Percentiles rank a stretch among this genome's conserved stretches.
Evolutionary conservation across 1,140 invertebrate species (phyloP).

Genomic region (Neodiprion fabricii): DNA sequence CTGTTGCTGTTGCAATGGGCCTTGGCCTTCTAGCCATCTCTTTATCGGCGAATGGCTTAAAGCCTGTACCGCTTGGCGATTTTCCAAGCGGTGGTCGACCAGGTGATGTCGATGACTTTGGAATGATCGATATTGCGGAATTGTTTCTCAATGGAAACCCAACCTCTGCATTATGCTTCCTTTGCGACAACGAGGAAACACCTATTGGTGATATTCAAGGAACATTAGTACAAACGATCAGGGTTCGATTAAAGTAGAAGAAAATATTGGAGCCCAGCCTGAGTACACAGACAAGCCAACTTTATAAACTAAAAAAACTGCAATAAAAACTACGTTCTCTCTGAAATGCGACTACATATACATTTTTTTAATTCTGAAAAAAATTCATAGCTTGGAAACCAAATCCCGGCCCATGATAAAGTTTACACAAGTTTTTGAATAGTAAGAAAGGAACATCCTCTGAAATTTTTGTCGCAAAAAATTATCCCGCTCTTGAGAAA

Average conservation of each 20-base stretch:
- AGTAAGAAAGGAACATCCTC: no score
- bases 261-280: background rate
- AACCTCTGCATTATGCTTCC: conserved; percentile 64
- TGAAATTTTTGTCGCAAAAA: no score
- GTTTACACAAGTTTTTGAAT: no score
- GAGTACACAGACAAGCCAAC: conserved; percentile 8
- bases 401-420: no score
- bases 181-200: conserved; percentile 55
- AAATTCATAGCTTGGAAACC: no score
- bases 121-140: conserved; percentile 72
- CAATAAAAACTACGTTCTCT: background rate
- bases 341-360: background rate
- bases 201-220: conserved; percentile 39
- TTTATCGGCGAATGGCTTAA: conserved; percentile 52
- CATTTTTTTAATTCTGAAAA: no score
- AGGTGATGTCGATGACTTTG: conserved; percentile 60
- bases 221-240: conserved; percentile 31
- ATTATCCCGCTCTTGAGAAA: no score
- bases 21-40: conserved; percentile 50
- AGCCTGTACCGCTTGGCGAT: conserved; percentile 47
- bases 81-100: conserved; percentile 46
- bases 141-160: conserved; percentile 69
- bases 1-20: conserved; percentile 52
- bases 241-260: background rate
- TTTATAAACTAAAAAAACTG: conserved; percentile 1